Evolutionary conservation across 1,140 invertebrate species (phyloP), one percentile per base, ranked within the genome.

Genomic region (Papilio polyxenes): DNA sequence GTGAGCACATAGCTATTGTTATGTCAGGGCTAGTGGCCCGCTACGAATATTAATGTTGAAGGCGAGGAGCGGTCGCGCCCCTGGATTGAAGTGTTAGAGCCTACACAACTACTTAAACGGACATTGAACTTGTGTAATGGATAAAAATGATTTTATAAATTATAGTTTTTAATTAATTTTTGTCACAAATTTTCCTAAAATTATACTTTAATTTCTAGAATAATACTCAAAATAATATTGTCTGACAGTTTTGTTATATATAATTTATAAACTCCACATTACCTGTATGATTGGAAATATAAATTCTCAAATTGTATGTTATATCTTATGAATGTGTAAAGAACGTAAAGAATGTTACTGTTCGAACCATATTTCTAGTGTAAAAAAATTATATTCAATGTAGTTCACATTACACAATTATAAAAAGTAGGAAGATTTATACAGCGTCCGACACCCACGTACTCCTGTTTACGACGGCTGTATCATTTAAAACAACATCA

Each of bases 41-140:
- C 87, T 84, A 85, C 80, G 93, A 93, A 94, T 94, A 94, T 93
- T 94, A 93, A 94, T 93, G 91, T 91, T 86, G 84, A 90, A 87
- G 88, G 87, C 84, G 85, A 87, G 84, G 85, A 77, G 83, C 83
- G 82, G 82, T 81, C 85, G 85, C 84, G 85, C 77, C 77, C 77
- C 77, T 79, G 56, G 53, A 79, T 79, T 79, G 31, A 37, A 79
- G 77, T 77, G 75, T 77, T 83, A 86, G 84, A 87, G 86, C 84
- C 81, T 87, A 81, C 49, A 83, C 86, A 86, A 88, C 83, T 86
- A 84, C 89, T 86, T 89, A 87, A 87, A 86, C 90, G 90, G 89
- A 78, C 91, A 83, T 88, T 92, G 91, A 93, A 91, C 90, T 86
- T 87, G 84, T 78, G 40, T 49, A 82, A 59, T 51, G 48, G 49